These are phyloP conservation scores for Pseudorectes ferrugineus DNA, from an alignment of 2,113 vertebrate genomes.

Conservation along the genomic window DNA sequence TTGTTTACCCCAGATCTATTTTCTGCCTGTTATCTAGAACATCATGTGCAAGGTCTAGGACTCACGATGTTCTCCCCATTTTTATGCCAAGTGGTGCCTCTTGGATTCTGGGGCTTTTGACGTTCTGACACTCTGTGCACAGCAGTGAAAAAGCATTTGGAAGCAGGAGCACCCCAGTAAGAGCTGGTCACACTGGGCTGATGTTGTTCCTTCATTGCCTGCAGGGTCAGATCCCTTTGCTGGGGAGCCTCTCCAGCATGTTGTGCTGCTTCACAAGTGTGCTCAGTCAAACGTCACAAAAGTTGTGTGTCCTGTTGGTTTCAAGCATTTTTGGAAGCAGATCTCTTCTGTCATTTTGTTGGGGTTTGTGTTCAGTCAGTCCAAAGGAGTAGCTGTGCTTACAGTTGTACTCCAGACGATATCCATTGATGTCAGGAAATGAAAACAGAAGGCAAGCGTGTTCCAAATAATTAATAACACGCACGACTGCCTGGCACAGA, in stretches of 20 bases:
- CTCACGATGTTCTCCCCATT: background rate
- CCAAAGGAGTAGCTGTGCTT: background rate
- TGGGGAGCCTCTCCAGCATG: background rate
- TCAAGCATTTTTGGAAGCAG: background rate
- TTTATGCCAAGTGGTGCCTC: background rate
- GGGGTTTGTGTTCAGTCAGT: background rate
- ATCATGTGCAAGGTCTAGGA: background rate
- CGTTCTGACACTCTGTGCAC: background rate
- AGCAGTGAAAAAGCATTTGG: background rate
- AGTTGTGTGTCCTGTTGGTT: background rate
- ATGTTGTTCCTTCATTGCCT: rapidly evolving
- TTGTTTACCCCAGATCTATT: background rate
- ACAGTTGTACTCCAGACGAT: background rate
- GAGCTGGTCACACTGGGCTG: background rate
- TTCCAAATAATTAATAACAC: background rate
- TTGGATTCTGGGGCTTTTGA: background rate
- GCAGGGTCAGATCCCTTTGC: background rate
- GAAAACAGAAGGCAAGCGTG: background rate
- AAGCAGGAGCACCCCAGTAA: background rate
- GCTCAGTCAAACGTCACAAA: background rate
- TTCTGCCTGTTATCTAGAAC: background rate
- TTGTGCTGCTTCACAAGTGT: background rate
- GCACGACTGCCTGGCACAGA: background rate
- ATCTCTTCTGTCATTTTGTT: background rate
- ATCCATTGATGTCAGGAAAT: background rate